Evolutionary conservation across 2,797 vertebrate species (phyloP).

Genomic region (Cossypha niveicapilla): DNA sequence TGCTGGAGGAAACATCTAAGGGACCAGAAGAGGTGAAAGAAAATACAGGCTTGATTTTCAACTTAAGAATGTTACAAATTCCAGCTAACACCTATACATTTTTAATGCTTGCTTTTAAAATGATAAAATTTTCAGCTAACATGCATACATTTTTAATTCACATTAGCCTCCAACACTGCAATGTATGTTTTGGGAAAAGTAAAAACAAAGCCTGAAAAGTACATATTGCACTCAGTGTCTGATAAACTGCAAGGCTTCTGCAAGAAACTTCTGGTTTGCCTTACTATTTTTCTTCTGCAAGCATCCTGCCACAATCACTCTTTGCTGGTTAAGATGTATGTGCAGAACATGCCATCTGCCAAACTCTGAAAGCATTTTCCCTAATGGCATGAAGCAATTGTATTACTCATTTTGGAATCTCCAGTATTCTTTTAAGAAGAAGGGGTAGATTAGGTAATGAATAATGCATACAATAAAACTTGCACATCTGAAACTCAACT

Average conservation of each 20-base stretch:
- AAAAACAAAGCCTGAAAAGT: background rate
- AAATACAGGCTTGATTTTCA: constrained; percentile 3
- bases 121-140: background rate
- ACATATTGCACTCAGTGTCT: background rate
- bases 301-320: background rate
- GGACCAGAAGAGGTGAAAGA: background rate
- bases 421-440: background rate
- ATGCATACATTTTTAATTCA: background rate
- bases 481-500: background rate
- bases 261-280: background rate
- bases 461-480: background rate
- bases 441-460: background rate
- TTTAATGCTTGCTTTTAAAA: constrained; percentile 51
- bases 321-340: background rate
- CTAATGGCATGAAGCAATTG: background rate
- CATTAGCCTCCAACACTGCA: background rate
- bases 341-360: background rate
- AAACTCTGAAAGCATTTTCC: background rate
- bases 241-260: background rate
- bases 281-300: background rate
- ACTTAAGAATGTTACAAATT: constrained; percentile 5
- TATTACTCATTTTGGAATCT: background rate
- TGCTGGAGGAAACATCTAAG: background rate
- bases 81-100: background rate
- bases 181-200: background rate